These are phyloP conservation scores for Leptinotarsa tumamoca DNA, from an alignment of 2,888 invertebrate genomes.

Conservation along the genomic window DNA sequence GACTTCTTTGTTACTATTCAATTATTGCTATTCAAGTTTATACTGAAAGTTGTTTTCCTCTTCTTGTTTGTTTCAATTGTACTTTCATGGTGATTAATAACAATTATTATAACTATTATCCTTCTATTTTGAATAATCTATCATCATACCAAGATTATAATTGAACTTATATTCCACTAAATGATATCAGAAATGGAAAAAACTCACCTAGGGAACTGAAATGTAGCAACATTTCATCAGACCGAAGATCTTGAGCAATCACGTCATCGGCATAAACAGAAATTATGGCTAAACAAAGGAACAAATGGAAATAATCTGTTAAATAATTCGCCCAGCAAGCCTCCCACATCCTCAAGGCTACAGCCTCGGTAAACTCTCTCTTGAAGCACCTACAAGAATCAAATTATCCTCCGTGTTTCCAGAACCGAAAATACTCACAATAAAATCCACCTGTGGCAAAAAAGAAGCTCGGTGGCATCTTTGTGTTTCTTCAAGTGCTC, in stretches of 20 bases:
- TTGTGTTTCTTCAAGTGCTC: constrained; percentile 84
- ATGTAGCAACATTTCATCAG: constrained; percentile 94
- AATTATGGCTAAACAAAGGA: constrained; percentile 92
- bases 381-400: constrained; percentile 84
- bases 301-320: constrained; percentile 96
- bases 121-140: too few species aligned
- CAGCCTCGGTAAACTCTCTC: constrained; percentile 89
- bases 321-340: constrained; percentile 97
- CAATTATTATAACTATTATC: too few species aligned
- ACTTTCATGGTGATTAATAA: too few species aligned
- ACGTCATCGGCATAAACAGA: constrained; percentile 94
- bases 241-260: constrained; percentile 89
- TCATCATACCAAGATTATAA: too few species aligned
- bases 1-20: too few species aligned
- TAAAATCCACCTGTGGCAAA: constrained; percentile 95
- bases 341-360: constrained; percentile 94
- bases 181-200: background rate
- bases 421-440: constrained; percentile 71
- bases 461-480: constrained; percentile 90
- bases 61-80: too few species aligned
- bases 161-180: too few species aligned
- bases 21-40: too few species aligned
- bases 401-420: background rate
- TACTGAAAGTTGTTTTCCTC: too few species aligned
- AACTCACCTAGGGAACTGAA: constrained; percentile 86